Base-by-base conservation (phyloP, 2,888 invertebrate genomes). In the Tipula confusa region DNA sequence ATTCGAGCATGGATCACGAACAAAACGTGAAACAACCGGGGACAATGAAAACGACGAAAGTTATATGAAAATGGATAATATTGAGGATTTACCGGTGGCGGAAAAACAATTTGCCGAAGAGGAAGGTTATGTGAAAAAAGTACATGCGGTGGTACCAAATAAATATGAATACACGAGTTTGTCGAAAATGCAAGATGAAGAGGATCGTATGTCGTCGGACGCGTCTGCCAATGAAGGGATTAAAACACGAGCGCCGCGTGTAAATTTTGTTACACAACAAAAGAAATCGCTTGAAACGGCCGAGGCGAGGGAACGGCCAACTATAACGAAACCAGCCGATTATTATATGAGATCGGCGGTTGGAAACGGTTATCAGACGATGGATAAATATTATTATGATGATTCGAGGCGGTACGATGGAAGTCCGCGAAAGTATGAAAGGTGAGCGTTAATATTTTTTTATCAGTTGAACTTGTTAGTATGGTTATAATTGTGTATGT, bases 201-300 rank as follows among this genome's bases (percentile, higher is more conserved):
- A 88, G 29, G 89, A 90, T 79, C 89, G 90, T 13, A 88, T 92
- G 2, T 90, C 91, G 0, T 91, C 92, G 33, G 91, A 92, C 0
- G 89, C 91, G 85, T 90, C 91, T 5, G 91, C 91, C 2, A 91
- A 91, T 84, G 92, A 92, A 24, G 89, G 92, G 1, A 90, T 91
- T 29, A 91, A 91, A 86, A 90, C 92, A 2, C 89, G 93, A 86
- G 93, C 93, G 88, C 93, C 93, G 0, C 88, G 93, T 86, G 93
- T 93, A 0, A 93, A 93, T 87, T 93, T 93, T 86, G 92, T 93
- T 13, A 93, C 93, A 0, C 93, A 93, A 87, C 91, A 92, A 31
- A 88, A 87, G 82, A 86, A 85, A 6, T 85, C 85, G 0, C 79
- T 86, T 7, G 84, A 29, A 29, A 79, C 82, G 29, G 82, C 84